phyloP scores from a whole-genome alignment of 2,797 vertebrate genomes.

The Pogoniulus pusillus region DNA sequence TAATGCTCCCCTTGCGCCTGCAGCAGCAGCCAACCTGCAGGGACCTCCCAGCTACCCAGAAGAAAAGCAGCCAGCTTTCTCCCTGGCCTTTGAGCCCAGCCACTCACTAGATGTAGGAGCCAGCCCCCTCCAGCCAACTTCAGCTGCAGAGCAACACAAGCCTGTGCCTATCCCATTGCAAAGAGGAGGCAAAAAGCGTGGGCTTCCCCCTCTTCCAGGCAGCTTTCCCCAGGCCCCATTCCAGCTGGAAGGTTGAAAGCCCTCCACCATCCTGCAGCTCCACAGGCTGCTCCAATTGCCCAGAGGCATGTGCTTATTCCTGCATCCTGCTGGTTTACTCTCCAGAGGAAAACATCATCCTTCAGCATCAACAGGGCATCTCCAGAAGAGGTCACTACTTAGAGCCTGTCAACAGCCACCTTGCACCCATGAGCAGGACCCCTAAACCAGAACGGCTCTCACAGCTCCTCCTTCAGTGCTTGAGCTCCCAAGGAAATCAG shows the following conservation, averaged over 20 bases:
- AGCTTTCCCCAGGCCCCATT: background rate
- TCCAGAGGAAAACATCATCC: background rate
- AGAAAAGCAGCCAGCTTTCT: background rate
- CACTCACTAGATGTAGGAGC: background rate
- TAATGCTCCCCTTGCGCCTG: background rate
- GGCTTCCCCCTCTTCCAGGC: background rate
- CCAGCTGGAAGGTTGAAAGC: background rate
- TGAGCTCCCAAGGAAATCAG: no score
- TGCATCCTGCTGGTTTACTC: no score
- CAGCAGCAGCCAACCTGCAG: background rate
- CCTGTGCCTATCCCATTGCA: background rate
- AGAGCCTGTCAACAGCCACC: no score
- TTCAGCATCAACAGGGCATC: background rate
- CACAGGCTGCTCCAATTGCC: fast-evolving
- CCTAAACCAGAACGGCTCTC: no score
- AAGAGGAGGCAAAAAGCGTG: background rate
- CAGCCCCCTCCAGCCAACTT: background rate
- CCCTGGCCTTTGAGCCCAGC: fast-evolving
- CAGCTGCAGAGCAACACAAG: background rate
- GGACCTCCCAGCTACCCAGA: background rate
- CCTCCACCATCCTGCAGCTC: background rate
- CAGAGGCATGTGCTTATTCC: background rate
- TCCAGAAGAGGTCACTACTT: no score
- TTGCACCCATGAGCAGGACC: no score
- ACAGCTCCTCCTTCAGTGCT: no score